Evolutionary conservation across 1,140 invertebrate genomes (phyloP), one percentile per base, ranked within the genome.

Genomic region (Cherax destructor): DNA sequence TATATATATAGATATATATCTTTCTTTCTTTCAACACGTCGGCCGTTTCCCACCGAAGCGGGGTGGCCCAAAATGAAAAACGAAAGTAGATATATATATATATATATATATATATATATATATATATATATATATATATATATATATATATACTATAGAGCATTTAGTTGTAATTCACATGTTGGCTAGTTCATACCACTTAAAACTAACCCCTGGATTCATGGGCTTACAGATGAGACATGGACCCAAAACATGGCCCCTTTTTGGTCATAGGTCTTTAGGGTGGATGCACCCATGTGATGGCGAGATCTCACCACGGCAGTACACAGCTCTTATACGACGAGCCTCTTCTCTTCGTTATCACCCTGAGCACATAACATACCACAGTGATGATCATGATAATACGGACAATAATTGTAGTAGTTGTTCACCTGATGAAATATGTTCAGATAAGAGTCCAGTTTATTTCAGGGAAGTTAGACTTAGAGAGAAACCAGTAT

Each of bases 201-300:
- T 21, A 86, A 41, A 56, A 86, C 84, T 84, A 90, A 83, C 88
- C 81, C 81, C 24, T 59, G 41, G 52, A 77, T 76, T 56, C 80
- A 84, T 84, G 80, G 89, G 77, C 81, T 91, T 91, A 11, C 89
- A 91, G 89, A 78, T 91, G 83, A 91, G 89, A 91, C 56, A 91
- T 21, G 83, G 77, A 79, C 89, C 50, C 41, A 41, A 79, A 21
- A 86, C 89, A 30, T 78, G 79, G 87, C 89, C 89, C 47, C 59
- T 84, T 81, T 52, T 61, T 80, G 83, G 83, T 30, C 83, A 65
- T 72, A 18, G 56, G 74, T 88, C 52, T 65, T 78, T 86, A 85
- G 59, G 81, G 69, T 85, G 83, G 76, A 18, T 78, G 56, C 61
- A 86, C 21, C 83, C 47, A 50, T 84, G 49, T 74, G 80, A 91